A percentile compares a stretch with the other conserved stretches of the same genome.
Evolutionary conservation across 1,140 invertebrate species (phyloP).

Genomic region (Papilio aristodemus): DNA sequence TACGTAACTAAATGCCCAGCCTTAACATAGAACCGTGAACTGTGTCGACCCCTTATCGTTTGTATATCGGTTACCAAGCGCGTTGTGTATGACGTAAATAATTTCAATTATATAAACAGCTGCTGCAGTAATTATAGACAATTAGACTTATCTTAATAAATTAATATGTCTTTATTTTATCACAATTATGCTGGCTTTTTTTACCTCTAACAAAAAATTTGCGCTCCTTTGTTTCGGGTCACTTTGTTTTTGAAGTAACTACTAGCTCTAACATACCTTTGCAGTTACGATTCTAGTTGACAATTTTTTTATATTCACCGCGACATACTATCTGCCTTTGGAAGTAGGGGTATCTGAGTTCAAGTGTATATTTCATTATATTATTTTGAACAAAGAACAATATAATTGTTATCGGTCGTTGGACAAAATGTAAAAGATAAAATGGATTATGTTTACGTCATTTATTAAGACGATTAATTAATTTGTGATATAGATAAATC

Average conservation of each 20-base stretch:
- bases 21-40: conserved; percentile 3
- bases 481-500: not conserved
- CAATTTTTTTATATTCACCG: not conserved
- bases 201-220: too few relatives aligned
- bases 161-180: not conserved
- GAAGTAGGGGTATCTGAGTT: conserved; percentile 33
- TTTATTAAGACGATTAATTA: not conserved
- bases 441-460: not conserved
- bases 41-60: conserved; percentile 6
- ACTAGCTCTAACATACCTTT: not conserved
- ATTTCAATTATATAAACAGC: not conserved
- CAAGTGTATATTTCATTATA: conserved; percentile 19
- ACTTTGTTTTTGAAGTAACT: too few relatives aligned
- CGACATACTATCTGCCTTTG: not conserved
- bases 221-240: too few relatives aligned
- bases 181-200: not conserved
- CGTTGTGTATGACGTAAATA: not conserved
- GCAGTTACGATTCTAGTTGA: not conserved
- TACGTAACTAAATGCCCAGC: not conserved
- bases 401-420: conserved; percentile 6
- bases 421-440: not conserved
- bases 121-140: not conserved
- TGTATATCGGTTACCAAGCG: conserved; percentile 2
- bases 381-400: not conserved
- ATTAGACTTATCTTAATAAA: not conserved